These are phyloP conservation scores for Anhinga rufa DNA, from an alignment of 2,113 vertebrate species.

Conservation along the genomic window DNA sequence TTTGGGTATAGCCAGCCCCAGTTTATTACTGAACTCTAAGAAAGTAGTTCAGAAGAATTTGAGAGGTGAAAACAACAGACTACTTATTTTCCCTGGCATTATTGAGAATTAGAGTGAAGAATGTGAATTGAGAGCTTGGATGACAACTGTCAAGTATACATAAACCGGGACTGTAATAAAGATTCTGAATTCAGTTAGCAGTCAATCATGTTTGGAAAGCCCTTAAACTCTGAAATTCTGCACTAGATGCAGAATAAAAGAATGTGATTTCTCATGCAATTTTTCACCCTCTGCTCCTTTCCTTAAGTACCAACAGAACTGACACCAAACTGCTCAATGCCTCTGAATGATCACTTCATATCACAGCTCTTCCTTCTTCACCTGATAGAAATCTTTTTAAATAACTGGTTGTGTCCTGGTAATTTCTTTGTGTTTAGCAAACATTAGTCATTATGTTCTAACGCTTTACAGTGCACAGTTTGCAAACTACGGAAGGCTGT, in stretches of 20 bases:
- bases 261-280: background rate
- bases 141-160: background rate
- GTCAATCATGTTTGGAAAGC: background rate
- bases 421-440: background rate
- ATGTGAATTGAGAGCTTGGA: background rate
- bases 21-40: background rate
- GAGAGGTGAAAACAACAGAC: background rate
- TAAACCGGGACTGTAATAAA: background rate
- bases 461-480: background rate
- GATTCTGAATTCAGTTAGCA: background rate
- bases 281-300: background rate
- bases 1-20: background rate
- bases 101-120: background rate
- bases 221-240: background rate
- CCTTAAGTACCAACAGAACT: background rate
- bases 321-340: background rate
- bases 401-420: background rate
- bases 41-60: background rate
- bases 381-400: background rate
- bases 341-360: background rate
- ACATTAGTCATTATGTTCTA: background rate
- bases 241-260: background rate
- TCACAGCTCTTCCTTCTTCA: background rate
- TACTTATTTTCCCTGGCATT: background rate
- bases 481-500: background rate